Evolutionary conservation across 2,888 invertebrate species (phyloP).

Genomic region (Pheosia tremula): DNA sequence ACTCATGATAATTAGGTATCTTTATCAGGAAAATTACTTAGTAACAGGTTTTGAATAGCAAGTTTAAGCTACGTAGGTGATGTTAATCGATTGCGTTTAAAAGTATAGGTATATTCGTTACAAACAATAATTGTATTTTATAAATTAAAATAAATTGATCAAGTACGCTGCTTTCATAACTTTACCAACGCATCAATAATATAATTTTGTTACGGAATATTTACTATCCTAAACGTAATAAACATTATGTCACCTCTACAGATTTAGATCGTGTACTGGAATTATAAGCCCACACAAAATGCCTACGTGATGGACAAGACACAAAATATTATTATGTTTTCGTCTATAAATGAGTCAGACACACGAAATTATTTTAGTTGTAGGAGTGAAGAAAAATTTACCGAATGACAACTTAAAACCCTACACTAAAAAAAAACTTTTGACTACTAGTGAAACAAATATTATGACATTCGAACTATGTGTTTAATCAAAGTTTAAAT

Average conservation of each 20-base stretch:
- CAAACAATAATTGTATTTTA: too few relatives aligned
- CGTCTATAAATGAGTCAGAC: not conserved
- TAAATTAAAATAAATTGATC: not conserved
- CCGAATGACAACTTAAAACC: too few relatives aligned
- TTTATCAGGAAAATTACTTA: too few relatives aligned
- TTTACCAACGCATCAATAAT: not conserved
- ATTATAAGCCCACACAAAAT: slow-evolving; percentile 2
- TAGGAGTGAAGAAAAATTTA: not conserved
- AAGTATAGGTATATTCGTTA: too few relatives aligned
- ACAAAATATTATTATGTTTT: not conserved
- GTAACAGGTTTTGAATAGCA: too few relatives aligned
- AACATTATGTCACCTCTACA: not conserved
- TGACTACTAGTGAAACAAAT: too few relatives aligned
- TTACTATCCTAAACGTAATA: not conserved
- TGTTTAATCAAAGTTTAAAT: too few relatives aligned
- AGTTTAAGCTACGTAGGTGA: too few relatives aligned
- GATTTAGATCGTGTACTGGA: not conserved
- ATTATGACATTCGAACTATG: too few relatives aligned
- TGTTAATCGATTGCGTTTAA: too few relatives aligned
- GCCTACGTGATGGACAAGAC: not conserved
- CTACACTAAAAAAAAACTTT: too few relatives aligned
- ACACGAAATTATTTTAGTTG: not conserved
- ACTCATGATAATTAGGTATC: too few relatives aligned
- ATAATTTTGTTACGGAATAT: not conserved
- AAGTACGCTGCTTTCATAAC: not conserved